Evolutionary conservation across 2,888 invertebrate species (phyloP), one percentile per base, ranked within the genome.

Genomic region (Pyrochroa serraticornis): DNA sequence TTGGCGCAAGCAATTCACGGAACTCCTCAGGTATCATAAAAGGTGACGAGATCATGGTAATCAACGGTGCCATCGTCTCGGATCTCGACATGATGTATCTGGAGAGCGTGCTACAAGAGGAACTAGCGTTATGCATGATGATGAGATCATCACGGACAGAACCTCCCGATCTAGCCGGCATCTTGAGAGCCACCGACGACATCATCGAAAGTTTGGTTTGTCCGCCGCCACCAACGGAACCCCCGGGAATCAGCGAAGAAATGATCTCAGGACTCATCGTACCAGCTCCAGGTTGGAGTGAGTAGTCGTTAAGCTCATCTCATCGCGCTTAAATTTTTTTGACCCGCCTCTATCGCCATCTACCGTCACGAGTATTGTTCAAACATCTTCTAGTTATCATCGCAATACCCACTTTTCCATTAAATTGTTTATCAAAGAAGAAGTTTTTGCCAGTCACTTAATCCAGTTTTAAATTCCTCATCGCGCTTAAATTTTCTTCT

Each of bases 71-170:
- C 72, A 94, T 97, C 80, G 96, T 97, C 70, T 94, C 95, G 75
- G 97, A 97, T 84, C 86, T 97, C 82, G 97, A 97, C 86, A 97
- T 97, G 97, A 97, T 97, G 93, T 97, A 95, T 84, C 87, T 97
- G 78, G 97, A 97, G 82, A 94, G 93, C 77, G 93, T 97, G 64
- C 85, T 97, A 70, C 96, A 96, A 81, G 96, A 97, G 80, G 95
- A 95, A 77, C 87, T 93, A 64, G 90, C 93, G 43, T 86, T 97
- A 62, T 94, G 94, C 83, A 93, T 97, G 90, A 97, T 97, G 91
- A 94, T 97, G 90, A 87, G 97, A 70, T 93, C 92, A 39, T 91
- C 93, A 38, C 86, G 92, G 66, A 90, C 90, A 10, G 92, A 92
- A 77, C 90, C 90, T 36, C 90, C 90, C 35, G 90, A 90, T 80